Evolutionary conservation across 2,797 vertebrate species (phyloP).

Genomic region (Sebastes trivittatus): DNA sequence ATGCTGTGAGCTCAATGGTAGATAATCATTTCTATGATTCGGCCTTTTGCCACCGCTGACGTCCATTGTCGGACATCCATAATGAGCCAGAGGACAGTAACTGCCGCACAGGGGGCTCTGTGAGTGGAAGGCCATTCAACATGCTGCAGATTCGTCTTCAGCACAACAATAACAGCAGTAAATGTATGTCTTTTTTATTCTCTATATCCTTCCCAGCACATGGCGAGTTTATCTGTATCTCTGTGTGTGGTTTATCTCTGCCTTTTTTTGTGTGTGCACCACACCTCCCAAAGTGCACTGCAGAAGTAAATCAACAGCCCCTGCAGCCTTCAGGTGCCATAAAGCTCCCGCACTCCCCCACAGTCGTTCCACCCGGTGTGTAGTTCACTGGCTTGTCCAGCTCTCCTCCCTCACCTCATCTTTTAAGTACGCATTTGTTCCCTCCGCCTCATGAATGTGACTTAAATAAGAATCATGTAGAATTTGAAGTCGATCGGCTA

Average conservation of each 20-base stretch:
- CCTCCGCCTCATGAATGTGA: background rate
- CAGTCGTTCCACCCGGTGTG: constrained; percentile 17
- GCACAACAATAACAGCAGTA: background rate
- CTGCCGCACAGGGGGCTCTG: background rate
- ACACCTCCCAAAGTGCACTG: constrained; percentile 7
- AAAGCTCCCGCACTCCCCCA: constrained; percentile 24
- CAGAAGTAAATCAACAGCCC: constrained; percentile 46
- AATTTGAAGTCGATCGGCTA: background rate
- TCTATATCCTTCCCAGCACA: background rate
- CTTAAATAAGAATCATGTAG: background rate
- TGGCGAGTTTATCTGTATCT: constrained; percentile 14
- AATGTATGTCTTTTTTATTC: background rate
- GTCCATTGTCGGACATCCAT: background rate
- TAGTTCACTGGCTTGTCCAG: constrained; percentile 30
- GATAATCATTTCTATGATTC: constrained; percentile 44
- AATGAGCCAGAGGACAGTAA: background rate
- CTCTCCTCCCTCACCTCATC: constrained; percentile 7
- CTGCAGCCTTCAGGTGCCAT: constrained; percentile 36
- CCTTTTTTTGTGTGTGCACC: constrained; percentile 3
- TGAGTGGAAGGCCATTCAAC: background rate
- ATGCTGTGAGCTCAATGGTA: constrained; percentile 29
- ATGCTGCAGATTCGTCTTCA: background rate
- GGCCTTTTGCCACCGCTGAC: constrained; percentile 26
- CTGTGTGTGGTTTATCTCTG: constrained; percentile 1
- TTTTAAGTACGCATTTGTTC: constrained; percentile 21